Evolutionary conservation across 2,113 vertebrate genomes (phyloP).

Genomic region (Lutjanus erythropterus): DNA sequence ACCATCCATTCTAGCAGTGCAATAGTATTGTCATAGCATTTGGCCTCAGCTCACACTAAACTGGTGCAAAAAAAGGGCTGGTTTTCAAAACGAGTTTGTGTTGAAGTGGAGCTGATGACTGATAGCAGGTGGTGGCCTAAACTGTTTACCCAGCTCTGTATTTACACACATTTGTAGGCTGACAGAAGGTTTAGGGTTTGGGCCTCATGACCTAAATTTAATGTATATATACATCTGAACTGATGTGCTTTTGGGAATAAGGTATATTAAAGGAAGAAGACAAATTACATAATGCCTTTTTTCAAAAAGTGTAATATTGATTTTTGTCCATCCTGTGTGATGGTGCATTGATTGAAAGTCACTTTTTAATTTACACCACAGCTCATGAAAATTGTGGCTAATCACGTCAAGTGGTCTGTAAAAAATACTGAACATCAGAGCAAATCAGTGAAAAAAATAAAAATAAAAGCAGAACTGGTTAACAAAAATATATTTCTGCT

Average conservation of each 20-base stretch:
- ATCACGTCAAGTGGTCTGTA: not conserved
- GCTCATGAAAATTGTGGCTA: not conserved
- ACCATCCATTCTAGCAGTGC: conserved; percentile 97
- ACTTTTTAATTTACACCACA: conserved; percentile 4
- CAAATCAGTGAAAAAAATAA: not conserved
- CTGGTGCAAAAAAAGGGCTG: conserved; percentile 57
- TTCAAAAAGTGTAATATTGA: not conserved
- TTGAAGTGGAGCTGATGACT: conserved; percentile 60
- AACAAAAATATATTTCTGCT: not conserved
- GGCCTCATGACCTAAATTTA: conserved; percentile 25
- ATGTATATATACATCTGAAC: not conserved
- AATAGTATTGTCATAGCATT: conserved; percentile 99
- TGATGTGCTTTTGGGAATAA: not conserved
- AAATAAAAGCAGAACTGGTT: not conserved
- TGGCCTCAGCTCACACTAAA: conserved; percentile 84
- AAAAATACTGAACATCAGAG: not conserved
- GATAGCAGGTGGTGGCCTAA: conserved; percentile 67
- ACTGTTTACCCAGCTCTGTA: conserved; percentile 59
- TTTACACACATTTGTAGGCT: conserved; percentile 58
- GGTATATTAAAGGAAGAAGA: conserved; percentile 13
- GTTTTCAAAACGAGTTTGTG: conserved; percentile 45
- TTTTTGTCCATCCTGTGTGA: conserved; percentile 1
- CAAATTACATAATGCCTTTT: not conserved
- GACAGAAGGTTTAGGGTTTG: too few species aligned
- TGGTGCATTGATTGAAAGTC: not conserved